Percentiles rank a stretch among this genome's conserved stretches.
Evolutionary conservation across 2,888 invertebrate species (phyloP).

Genomic region (Eumerus sabulonum): DNA sequence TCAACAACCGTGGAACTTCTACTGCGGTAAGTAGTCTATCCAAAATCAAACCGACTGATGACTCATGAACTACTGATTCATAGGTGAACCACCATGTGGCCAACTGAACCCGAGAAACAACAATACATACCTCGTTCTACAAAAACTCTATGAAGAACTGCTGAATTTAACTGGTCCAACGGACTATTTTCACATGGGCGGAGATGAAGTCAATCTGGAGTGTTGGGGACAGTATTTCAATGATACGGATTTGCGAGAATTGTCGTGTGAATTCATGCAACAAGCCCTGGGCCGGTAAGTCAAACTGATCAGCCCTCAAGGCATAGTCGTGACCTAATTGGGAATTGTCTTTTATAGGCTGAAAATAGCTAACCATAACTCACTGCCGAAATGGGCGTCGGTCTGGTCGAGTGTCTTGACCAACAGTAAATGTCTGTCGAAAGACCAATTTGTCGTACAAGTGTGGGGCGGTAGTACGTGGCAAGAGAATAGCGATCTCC

Average conservation of each 20-base stretch:
- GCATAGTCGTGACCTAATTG: background rate
- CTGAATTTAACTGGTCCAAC: constrained; percentile 86
- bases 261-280: constrained; percentile 89
- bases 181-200: constrained; percentile 90
- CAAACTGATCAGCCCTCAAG: constrained; percentile 11
- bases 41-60: constrained; percentile 8
- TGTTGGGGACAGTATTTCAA: constrained; percentile 89
- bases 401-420: constrained; percentile 90
- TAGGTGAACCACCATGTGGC: constrained; percentile 89
- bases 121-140: constrained; percentile 86
- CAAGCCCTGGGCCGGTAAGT: constrained; percentile 81
- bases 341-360: constrained; percentile 70
- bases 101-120: constrained; percentile 91
- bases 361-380: constrained; percentile 77
- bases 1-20: constrained; percentile 88
- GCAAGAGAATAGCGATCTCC: constrained; percentile 87
- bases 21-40: constrained; percentile 81
- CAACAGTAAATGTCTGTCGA: constrained; percentile 84
- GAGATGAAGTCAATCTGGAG: constrained; percentile 84
- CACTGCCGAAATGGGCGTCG: constrained; percentile 79
- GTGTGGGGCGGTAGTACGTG: constrained; percentile 91
- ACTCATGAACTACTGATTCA: too few relatives aligned
- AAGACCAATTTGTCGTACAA: constrained; percentile 84
- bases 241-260: constrained; percentile 86
- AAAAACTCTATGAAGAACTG: constrained; percentile 87